Percentiles rank a stretch among this genome's conserved stretches.
phyloP scores from a whole-genome alignment of 2,113 vertebrate genomes.

The Triplophysa siluroides region DNA sequence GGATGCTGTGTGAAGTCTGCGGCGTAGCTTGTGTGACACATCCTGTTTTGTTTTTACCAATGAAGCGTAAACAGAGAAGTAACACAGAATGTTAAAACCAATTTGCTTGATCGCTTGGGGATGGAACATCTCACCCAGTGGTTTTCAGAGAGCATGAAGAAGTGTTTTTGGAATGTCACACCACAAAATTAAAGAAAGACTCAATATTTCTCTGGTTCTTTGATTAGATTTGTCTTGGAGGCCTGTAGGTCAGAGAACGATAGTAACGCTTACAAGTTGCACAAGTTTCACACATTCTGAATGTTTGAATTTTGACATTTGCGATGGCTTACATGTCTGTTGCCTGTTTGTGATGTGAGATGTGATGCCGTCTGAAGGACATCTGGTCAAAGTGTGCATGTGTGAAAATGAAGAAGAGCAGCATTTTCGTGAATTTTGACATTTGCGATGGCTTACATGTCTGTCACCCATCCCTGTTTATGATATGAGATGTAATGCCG shows the following conservation, averaged over 20 bases:
- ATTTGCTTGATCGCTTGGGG: neutral
- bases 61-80: slow-evolving; percentile 5
- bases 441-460: neutral
- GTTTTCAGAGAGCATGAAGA: neutral
- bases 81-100: neutral
- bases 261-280: neutral
- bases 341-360: neutral
- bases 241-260: neutral
- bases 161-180: neutral
- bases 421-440: neutral
- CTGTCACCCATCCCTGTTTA: neutral
- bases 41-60: slow-evolving; percentile 16
- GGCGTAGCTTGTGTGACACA: slow-evolving; percentile 12
- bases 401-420: neutral
- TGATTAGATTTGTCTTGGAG: neutral
- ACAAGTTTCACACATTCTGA: neutral
- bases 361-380: neutral
- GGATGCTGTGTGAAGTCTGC: neutral
- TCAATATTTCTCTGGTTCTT: neutral
- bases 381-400: slow-evolving; percentile 6
- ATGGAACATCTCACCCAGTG: neutral
- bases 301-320: neutral
- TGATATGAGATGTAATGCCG: neutral
- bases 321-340: neutral
- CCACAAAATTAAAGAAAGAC: neutral